Evolutionary conservation across 2,888 invertebrate species (phyloP), one percentile per base, ranked within the genome.

Genomic region (Polylopha cassiicola): DNA sequence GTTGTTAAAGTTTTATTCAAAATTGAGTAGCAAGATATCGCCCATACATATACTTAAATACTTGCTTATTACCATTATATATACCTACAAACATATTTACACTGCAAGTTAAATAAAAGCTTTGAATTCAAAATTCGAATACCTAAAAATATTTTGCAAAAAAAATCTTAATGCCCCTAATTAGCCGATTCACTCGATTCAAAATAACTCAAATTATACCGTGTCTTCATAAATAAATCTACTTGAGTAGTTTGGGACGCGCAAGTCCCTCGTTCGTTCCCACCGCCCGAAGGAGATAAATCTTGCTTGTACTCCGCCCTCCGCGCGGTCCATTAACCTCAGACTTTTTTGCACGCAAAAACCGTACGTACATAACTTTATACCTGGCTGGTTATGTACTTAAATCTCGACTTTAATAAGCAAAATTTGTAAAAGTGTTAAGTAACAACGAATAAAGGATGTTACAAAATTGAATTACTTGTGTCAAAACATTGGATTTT

Each of bases 211-310:
- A 63, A 61, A 68, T 68, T 67, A 56, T 61, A 72, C 46, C 72
- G 67, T 70, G 58, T 71, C 74, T 71, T 61, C 67, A 70, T 75
- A 73, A 73, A 77, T 75, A 73, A 75, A 55, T 47, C 65, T 70
- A 75, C 73, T 77, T 74, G 69, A 70, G 53, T 44, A 50, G 51
- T 51, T 54, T 31, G 47, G 44, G 39, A 48, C n/a, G 37, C 43
- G 38, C 51, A 59, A 63, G 62, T 53, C 58, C 58, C 53, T 43
- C 49, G 55, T 43, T 42, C 61, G 65, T 79, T 79, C 81, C 73
- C 80, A 77, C 70, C 73, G 62, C 55, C 76, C 74, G 71, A 64
- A 76, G 73, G 66, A 78, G 73, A 84, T 84, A 84, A 84, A 84
- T 82, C 80, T 79, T 69, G 53, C 47, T 44, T 52, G 54, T 59